Percentiles rank a stretch among this genome's conserved stretches.
These are phyloP conservation scores for Parapsyche elsis DNA, from an alignment of 1,140 invertebrate species.

Conservation along the genomic window DNA sequence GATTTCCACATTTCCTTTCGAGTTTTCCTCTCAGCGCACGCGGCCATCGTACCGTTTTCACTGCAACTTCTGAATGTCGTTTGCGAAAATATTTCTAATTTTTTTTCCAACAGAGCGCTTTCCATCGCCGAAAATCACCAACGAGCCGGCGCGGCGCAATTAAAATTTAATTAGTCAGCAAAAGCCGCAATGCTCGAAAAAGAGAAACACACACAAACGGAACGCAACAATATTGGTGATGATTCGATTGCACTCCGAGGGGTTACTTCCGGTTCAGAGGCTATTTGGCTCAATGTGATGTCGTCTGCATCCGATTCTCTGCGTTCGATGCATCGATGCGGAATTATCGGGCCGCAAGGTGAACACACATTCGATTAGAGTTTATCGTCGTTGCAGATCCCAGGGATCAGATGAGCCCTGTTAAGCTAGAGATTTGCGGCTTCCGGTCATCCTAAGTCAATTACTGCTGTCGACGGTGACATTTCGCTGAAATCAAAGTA, in stretches of 20 bases:
- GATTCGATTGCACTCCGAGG: no score
- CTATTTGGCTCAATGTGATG: background rate
- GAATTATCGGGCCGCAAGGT: slow-evolving; percentile 8
- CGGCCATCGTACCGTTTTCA: background rate
- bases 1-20: background rate
- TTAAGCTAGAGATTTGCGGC: background rate
- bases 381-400: background rate
- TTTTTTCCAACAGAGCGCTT: background rate
- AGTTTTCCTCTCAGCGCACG: background rate
- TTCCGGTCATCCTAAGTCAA: background rate
- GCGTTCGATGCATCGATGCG: background rate
- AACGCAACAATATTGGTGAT: no score
- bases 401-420: background rate
- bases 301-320: background rate
- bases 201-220: background rate
- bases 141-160: background rate
- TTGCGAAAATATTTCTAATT: background rate
- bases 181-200: background rate
- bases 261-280: background rate
- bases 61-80: background rate
- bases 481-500: no score
- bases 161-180: background rate
- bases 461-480: no score
- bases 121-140: background rate
- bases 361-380: slow-evolving; percentile 13